Evolutionary conservation across 1,140 invertebrate species (phyloP).

Genomic region (Oscheius sp.): DNA sequence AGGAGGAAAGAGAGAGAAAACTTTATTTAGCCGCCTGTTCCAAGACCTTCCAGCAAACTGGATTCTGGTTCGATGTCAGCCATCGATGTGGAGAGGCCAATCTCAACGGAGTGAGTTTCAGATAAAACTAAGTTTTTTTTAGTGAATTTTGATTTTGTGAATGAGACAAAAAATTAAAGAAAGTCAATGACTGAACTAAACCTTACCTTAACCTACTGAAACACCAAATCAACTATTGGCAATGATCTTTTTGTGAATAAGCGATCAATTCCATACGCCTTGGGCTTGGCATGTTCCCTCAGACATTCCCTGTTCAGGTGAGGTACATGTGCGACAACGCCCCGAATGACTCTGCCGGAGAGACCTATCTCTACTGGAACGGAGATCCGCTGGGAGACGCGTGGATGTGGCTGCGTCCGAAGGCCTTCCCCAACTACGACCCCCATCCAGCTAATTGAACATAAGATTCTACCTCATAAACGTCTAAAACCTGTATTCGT

Average conservation of each 20-base stretch:
- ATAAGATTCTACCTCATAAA: background rate
- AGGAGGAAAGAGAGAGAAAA: background rate
- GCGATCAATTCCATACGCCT: background rate
- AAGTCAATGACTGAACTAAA: no score
- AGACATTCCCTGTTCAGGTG: background rate
- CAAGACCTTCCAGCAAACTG: constrained; percentile 32
- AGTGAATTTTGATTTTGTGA: background rate
- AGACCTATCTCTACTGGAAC: constrained; percentile 21
- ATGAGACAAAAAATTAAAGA: no score
- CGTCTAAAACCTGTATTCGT: background rate
- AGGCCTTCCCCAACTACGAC: constrained; percentile 17
- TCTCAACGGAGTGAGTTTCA: constrained; percentile 31
- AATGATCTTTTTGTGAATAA: no score
- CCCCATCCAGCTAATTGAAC: background rate
- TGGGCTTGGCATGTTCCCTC: background rate
- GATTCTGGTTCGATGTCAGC: constrained; percentile 41
- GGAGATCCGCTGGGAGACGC: constrained; percentile 14
- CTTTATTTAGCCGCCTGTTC: constrained; percentile 11
- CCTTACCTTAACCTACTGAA: no score
- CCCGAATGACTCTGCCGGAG: constrained; percentile 4
- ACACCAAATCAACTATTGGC: no score
- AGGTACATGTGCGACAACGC: constrained; percentile 30
- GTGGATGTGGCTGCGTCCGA: constrained; percentile 18
- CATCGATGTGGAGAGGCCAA: constrained; percentile 37
- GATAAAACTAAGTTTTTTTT: background rate